Evolutionary conservation across 2,113 vertebrate species (phyloP), one percentile per base, ranked within the genome.

Genomic region (Parotia lawesii): DNA sequence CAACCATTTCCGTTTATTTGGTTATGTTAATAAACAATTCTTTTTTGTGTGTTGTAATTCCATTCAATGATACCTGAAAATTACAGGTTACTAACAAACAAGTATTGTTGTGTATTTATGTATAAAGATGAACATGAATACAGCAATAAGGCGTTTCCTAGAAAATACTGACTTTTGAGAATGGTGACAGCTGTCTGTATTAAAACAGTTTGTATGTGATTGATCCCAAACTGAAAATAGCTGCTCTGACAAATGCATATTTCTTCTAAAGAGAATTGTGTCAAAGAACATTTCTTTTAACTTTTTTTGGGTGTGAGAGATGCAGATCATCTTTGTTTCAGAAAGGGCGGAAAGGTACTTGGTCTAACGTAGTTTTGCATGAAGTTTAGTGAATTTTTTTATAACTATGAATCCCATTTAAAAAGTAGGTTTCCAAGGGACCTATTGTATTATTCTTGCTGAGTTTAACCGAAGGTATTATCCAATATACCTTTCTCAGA

Each of bases 221-320:
- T 93, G 81, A 91, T 90, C 85, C 62, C 74, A 64, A 84, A 86
- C 60, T 85, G 85, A 93, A 96, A 95, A 93, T 87, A 87, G 37
- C 86, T 96, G 57, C 40, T 78, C 65, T 89, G 89, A 83, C 65
- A 89, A 95, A 86, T 51, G n/a, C 13, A 1, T 86, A 54, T 89
- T 90, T 90, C 81, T 69, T 90, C 38, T 44, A 25, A 87, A 78
- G 42, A 91, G 31, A 65, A 37, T 77, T 78, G 28, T 88, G 90
- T 91, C 53, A 84, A 77, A 87, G 56, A 87, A 79, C 53, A 79
- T 85, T 90, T 88, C 71, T 88, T 93, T 64, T 85, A 83, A 69
- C 14, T 60, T 88, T 87, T 86, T 64, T 76, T 53, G n/a, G n/a
- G 61, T 93, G 51, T 80, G 60, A 81, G 66, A 73, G 65, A 75